phyloP scores from a whole-genome alignment of 2,888 invertebrate genomes.

The Hypomecis atomaria region DNA sequence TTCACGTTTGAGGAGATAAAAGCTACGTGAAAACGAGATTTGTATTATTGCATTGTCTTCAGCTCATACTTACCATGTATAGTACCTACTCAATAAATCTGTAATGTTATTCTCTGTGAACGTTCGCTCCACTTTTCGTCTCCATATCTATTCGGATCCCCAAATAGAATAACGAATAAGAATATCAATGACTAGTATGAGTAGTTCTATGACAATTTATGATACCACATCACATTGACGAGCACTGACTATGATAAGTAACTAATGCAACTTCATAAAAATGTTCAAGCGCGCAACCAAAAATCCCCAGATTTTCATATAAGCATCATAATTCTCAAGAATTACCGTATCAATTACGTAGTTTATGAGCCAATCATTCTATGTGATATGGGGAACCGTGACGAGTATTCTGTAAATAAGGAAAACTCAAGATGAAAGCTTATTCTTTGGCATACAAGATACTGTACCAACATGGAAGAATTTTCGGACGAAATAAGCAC shows the following conservation, averaged over 20 bases:
- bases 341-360: background rate
- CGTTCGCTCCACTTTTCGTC: no score
- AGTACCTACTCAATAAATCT: no score
- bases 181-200: no score
- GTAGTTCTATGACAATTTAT: background rate
- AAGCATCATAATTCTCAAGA: background rate
- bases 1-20: no score
- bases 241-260: background rate
- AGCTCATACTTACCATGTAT: no score
- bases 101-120: no score
- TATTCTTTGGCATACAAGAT: conserved; percentile 15
- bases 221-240: background rate
- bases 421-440: conserved; percentile 20
- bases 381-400: conserved; percentile 28
- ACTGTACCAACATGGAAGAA: conserved; percentile 11
- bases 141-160: no score
- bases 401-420: conserved; percentile 23
- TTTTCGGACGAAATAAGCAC: conserved; percentile 1
- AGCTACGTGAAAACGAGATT: no score
- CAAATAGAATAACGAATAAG: no score
- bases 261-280: background rate
- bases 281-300: background rate
- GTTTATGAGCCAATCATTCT: conserved; percentile 8
- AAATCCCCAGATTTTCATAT: background rate
- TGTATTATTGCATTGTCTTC: no score